Percentiles rank a stretch among this genome's conserved stretches.
Conservation (phyloP, 2,888 invertebrate species). For the Xestia xanthographa region DNA sequence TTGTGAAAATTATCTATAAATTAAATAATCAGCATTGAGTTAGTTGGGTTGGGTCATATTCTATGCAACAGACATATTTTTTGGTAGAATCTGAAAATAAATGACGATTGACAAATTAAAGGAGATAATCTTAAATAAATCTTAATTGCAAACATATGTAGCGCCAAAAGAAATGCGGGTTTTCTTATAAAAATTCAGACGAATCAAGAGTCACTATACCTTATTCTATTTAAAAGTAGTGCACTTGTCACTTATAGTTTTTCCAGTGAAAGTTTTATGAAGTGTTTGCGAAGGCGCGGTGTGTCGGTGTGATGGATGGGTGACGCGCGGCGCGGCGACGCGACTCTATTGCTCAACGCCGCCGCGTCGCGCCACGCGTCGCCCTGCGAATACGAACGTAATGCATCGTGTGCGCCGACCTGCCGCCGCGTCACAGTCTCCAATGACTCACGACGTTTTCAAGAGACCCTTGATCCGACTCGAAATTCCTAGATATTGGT, state of each 20-base stretch:
- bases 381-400: conserved; percentile 78
- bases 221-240: conserved; percentile 57
- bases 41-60: not conserved
- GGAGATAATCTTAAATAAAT: not conserved
- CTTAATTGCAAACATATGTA: not conserved
- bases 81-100: not conserved
- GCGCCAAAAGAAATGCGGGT: not conserved
- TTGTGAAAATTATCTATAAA: not conserved
- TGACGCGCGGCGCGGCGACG: conserved; percentile 68
- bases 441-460: conserved; percentile 60
- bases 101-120: not conserved
- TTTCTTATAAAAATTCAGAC: not conserved
- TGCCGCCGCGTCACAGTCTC: conserved; percentile 60
- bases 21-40: not conserved
- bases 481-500: not conserved
- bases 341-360: conserved; percentile 86
- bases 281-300: conserved; percentile 71
- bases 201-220: not conserved
- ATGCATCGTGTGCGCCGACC: conserved; percentile 70
- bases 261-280: conserved; percentile 77
- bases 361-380: conserved; percentile 65
- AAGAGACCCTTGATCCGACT: not conserved
- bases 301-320: conserved; percentile 83
- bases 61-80: not conserved
- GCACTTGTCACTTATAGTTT: conserved; percentile 72